Percentiles rank a stretch among this genome's conserved stretches.
phyloP scores from a whole-genome alignment of 2,797 vertebrate species.

The Cyprinella venusta region DNA sequence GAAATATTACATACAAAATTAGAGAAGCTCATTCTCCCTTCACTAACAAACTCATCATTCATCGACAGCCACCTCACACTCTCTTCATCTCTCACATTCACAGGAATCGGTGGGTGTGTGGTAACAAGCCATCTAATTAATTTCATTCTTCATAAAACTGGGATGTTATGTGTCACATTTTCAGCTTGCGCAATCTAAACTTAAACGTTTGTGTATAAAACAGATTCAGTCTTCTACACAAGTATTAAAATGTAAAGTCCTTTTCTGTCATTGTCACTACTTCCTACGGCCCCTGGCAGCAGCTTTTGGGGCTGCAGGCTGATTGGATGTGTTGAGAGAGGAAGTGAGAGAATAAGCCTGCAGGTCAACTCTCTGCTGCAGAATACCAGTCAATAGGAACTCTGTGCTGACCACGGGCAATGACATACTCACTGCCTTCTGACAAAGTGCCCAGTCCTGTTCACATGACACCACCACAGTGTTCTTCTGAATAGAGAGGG shows the following conservation, averaged over 20 bases:
- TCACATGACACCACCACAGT: conserved; percentile 86
- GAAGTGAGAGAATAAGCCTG: conserved; percentile 70
- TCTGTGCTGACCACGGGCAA: conserved; percentile 84
- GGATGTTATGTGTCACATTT: neutral
- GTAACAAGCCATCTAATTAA: neutral
- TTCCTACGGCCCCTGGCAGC: conserved; percentile 65
- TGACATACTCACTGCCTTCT: conserved; percentile 69
- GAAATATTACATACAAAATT: neutral
- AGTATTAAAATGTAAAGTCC: conserved; percentile 8
- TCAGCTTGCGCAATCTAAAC: neutral
- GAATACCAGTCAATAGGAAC: conserved; percentile 88
- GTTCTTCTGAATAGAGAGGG: conserved; percentile 71
- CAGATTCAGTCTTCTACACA: neutral
- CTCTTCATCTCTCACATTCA: conserved; percentile 25
- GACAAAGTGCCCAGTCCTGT: conserved; percentile 79
- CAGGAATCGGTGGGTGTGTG: conserved; percentile 15
- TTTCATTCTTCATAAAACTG: conserved; percentile 6
- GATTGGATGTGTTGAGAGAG: conserved; percentile 37
- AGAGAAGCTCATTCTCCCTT: neutral
- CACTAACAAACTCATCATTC: conserved; percentile 25
- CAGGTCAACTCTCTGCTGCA: conserved; percentile 83
- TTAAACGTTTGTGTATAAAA: neutral
- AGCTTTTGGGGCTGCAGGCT: conserved; percentile 60
- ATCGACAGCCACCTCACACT: conserved; percentile 19
- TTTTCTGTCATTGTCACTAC: conserved; percentile 42